A percentile compares a stretch with the other conserved stretches of the same genome.
These are phyloP conservation scores for Sylvia atricapilla DNA, from an alignment of 2,113 vertebrate genomes.

Conservation along the genomic window DNA sequence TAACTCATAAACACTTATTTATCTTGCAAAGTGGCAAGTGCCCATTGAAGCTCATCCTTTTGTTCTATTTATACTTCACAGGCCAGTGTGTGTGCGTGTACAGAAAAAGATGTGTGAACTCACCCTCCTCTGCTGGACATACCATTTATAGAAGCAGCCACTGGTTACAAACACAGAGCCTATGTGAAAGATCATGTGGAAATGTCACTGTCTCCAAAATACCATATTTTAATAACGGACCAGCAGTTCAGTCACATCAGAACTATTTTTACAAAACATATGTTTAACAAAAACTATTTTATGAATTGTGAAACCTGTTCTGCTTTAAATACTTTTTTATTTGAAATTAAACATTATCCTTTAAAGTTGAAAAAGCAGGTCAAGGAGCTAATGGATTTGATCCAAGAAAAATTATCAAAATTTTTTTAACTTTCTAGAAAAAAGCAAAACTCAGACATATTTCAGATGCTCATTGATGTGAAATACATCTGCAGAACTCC, in stretches of 20 bases:
- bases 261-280: background rate
- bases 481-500: background rate
- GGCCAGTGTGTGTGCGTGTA: background rate
- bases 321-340: background rate
- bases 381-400: background rate
- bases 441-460: background rate
- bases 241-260: background rate
- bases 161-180: background rate
- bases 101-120: conserved; percentile 5
- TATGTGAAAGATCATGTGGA: background rate
- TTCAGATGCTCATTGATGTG: background rate
- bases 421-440: background rate
- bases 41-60: background rate
- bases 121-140: background rate
- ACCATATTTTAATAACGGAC: background rate
- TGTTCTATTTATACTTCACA: conserved; percentile 1
- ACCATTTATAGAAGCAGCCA: background rate
- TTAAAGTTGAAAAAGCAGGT: background rate
- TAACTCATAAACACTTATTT: conserved; percentile 42
- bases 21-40: background rate
- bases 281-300: background rate
- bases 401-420: background rate
- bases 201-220: background rate
- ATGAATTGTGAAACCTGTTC: background rate
- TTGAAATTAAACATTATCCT: background rate